Percentiles rank a stretch among this genome's conserved stretches.
Conservation (phyloP, 1,140 invertebrate genomes). For the Philotrypesis tridentata region DNA sequence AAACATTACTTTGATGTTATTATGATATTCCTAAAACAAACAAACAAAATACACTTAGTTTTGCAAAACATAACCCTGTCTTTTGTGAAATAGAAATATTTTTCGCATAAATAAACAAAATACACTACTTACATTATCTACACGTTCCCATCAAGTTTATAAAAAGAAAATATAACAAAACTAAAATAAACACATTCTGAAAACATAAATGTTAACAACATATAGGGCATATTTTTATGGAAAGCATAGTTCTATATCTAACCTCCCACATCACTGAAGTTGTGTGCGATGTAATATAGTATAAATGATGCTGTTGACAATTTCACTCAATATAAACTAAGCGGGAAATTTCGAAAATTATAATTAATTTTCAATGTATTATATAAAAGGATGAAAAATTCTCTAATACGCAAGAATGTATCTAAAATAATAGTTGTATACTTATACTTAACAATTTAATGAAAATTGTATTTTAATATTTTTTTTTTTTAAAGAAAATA, state of each 20-base stretch:
- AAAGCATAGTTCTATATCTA: constrained; percentile 20
- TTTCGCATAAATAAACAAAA: background rate
- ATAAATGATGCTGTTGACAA: background rate
- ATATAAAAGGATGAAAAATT: too few relatives aligned
- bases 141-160: background rate
- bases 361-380: too few relatives aligned
- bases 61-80: constrained; percentile 38
- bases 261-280: background rate
- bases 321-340: background rate
- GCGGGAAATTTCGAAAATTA: too few relatives aligned
- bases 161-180: background rate
- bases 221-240: background rate
- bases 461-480: too few relatives aligned
- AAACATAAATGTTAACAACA: constrained; percentile 6
- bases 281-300: background rate
- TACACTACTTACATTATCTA: background rate
- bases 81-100: background rate
- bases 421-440: too few relatives aligned
- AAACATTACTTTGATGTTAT: constrained; percentile 10
- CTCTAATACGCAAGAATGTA: too few relatives aligned
- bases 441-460: too few relatives aligned
- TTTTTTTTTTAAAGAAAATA: too few relatives aligned
- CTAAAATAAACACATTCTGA: background rate
- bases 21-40: constrained; percentile 12
- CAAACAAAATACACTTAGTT: constrained; percentile 8